Percentiles rank a stretch among this genome's conserved stretches.
Conservation (phyloP, 1,140 invertebrate species). For the Triops longicaudatus region DNA sequence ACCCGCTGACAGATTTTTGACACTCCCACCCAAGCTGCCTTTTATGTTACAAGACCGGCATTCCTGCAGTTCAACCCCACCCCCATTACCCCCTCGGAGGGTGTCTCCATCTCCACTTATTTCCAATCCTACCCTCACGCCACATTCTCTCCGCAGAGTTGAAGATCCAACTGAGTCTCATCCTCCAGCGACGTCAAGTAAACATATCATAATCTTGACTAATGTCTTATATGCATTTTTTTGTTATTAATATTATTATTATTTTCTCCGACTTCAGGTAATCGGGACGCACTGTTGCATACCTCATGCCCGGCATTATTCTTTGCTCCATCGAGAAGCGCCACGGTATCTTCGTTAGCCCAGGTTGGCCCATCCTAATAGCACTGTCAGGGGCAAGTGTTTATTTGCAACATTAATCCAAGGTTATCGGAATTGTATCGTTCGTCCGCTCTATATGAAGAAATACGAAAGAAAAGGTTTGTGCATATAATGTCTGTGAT, state of each 20-base stretch:
- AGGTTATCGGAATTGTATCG: background rate
- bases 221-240: background rate
- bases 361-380: background rate
- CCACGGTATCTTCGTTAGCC: background rate
- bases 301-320: conserved; percentile 2
- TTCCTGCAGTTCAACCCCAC: background rate
- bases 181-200: background rate
- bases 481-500: background rate
- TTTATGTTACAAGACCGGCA: background rate
- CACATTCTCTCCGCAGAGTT: background rate
- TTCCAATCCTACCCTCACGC: conserved; percentile 5
- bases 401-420: background rate
- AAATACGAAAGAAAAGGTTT: background rate
- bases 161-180: background rate
- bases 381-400: background rate
- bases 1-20: background rate
- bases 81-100: conserved; percentile 2
- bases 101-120: background rate
- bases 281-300: background rate
- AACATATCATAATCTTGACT: background rate
- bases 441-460: background rate
- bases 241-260: background rate
- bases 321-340: background rate
- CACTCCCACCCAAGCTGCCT: conserved; percentile 9
- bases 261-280: background rate